Conservation (phyloP, 2,797 vertebrate genomes). For the Benthosema pterotum region DNA sequence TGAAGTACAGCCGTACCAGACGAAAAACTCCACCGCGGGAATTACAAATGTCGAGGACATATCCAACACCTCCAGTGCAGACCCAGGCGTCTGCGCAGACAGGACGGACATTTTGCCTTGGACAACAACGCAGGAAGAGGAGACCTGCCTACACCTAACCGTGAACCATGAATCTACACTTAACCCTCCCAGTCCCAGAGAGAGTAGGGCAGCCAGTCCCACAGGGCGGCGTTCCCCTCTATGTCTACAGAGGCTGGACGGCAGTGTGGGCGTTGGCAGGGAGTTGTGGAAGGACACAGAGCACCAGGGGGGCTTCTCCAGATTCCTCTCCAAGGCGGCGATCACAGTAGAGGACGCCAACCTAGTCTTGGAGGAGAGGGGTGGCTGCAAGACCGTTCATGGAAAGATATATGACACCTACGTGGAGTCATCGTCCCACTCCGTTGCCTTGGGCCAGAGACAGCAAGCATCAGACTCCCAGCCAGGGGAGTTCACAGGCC, state of each 20-base stretch:
- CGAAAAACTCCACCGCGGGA: constrained; percentile 2
- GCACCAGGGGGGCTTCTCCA: constrained; percentile 71
- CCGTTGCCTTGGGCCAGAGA: constrained; percentile 59
- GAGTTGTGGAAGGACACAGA: constrained; percentile 71
- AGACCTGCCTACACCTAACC: too few species aligned
- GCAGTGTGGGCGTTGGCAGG: constrained; percentile 77
- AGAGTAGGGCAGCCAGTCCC: constrained; percentile 44
- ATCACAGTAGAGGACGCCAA: constrained; percentile 85
- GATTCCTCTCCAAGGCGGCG: constrained; percentile 85
- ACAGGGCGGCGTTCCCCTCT: constrained; percentile 73
- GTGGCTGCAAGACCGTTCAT: constrained; percentile 63
- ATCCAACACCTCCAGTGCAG: not conserved
- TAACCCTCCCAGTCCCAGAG: constrained; percentile 54
- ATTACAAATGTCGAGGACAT: constrained; percentile 18
- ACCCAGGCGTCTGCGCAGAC: constrained; percentile 29
- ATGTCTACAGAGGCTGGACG: constrained; percentile 75
- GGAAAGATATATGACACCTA: constrained; percentile 91
- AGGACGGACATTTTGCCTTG: constrained; percentile 9
- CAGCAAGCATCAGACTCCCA: constrained; percentile 46
- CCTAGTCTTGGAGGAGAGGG: constrained; percentile 59
- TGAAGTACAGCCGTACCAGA: constrained; percentile 1
- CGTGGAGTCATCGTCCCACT: constrained; percentile 83
- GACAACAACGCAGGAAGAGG: constrained; percentile 16
- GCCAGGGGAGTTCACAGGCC: constrained; percentile 42
- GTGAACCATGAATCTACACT: constrained; percentile 60